Evolutionary conservation across 1,140 invertebrate species (phyloP).

Genomic region (Drosophila subobscura): DNA sequence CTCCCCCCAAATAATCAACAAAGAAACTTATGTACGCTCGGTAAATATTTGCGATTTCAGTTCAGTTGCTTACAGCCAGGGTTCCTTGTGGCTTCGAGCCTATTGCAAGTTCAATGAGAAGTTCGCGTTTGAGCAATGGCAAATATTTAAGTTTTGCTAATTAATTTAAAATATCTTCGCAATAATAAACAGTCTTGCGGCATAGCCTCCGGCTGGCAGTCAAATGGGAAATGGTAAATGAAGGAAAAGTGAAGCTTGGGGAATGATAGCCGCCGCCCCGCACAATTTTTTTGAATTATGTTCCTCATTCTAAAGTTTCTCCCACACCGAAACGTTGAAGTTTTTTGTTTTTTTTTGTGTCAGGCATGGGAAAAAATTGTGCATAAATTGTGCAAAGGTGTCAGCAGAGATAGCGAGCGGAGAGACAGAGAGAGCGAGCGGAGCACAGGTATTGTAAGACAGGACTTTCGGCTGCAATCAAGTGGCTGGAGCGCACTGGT

Average conservation of each 20-base stretch:
- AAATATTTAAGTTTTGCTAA: constrained; percentile 78
- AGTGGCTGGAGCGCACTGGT: no score
- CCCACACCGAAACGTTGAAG: constrained; percentile 26
- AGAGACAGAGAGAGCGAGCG: constrained; percentile 49
- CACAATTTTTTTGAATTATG: constrained; percentile 73
- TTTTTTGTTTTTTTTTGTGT: constrained; percentile 41
- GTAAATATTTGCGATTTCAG: constrained; percentile 66
- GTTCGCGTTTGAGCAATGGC: constrained; percentile 71
- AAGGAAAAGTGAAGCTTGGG: constrained; percentile 11
- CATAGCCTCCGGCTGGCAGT: background rate
- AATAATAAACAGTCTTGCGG: constrained; percentile 31
- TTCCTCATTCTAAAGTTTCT: constrained; percentile 78
- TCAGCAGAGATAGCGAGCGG: constrained; percentile 66
- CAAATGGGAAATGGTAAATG: background rate
- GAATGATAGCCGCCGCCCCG: constrained; percentile 21
- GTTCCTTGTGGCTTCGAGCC: constrained; percentile 22
- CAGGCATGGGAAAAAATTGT: constrained; percentile 47
- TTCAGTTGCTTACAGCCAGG: constrained; percentile 17
- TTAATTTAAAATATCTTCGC: constrained; percentile 71
- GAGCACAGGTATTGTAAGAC: constrained; percentile 31
- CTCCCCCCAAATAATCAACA: constrained; percentile 57
- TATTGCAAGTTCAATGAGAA: constrained; percentile 71
- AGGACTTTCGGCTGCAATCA: constrained; percentile 11
- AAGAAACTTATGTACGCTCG: constrained; percentile 56
- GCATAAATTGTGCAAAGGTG: constrained; percentile 78